Evolutionary conservation across 2,888 invertebrate genomes (phyloP).

Genomic region (Catotricha subobsoleta): DNA sequence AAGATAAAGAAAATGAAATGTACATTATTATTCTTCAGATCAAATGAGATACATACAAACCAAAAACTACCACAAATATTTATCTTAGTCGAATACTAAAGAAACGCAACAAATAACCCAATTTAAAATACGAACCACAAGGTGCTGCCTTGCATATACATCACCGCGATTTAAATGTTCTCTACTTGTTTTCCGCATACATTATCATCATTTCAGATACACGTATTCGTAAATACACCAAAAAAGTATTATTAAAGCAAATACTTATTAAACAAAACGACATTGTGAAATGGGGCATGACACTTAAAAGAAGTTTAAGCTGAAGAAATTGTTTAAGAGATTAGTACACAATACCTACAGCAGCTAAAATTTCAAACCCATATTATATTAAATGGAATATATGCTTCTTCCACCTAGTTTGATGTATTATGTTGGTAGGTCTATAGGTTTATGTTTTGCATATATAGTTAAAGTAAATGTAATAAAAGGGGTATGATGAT

Average conservation of each 20-base stretch:
- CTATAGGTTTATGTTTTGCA: no score
- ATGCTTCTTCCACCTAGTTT: no score
- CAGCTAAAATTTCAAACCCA: no score
- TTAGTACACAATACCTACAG: conserved; percentile 4
- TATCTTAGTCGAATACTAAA: conserved; percentile 3
- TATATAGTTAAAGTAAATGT: no score
- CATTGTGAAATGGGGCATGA: conserved; percentile 7
- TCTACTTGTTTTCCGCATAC: no score
- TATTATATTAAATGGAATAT: no score
- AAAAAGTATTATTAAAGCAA: neutral
- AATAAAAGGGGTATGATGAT: no score
- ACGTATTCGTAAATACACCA: neutral
- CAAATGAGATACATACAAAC: neutral
- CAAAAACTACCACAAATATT: neutral
- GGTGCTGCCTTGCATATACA: conserved; percentile 1
- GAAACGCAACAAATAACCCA: conserved; percentile 6
- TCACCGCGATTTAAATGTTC: conserved; percentile 2
- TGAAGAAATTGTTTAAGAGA: conserved; percentile 7
- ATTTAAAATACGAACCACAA: conserved; percentile 5
- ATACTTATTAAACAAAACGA: conserved; percentile 2
- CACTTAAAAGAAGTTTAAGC: conserved; percentile 7
- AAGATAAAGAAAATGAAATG: no score
- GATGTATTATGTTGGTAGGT: no score
- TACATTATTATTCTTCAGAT: no score
- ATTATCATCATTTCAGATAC: neutral